Evolutionary conservation across 2,113 vertebrate species (phyloP).

Genomic region (Lichenostomus cassidix): DNA sequence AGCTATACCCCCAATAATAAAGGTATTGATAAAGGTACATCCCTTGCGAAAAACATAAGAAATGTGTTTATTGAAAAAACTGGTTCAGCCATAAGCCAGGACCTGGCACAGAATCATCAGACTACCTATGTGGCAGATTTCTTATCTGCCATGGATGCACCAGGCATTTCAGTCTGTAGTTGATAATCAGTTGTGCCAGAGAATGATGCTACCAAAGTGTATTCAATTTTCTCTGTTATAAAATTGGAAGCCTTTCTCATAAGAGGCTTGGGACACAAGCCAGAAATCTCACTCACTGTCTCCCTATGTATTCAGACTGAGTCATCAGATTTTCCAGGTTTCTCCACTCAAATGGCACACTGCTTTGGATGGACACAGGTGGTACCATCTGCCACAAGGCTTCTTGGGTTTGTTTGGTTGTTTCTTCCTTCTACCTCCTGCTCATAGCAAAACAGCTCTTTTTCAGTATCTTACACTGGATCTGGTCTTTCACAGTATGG

Average conservation of each 20-base stretch:
- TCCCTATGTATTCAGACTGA: conserved; percentile 19
- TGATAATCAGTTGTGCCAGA: background rate
- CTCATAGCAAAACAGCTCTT: conserved; percentile 13
- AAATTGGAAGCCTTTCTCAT: conserved; percentile 3
- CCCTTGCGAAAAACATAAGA: background rate
- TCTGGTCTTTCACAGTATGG: background rate
- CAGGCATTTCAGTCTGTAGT: background rate
- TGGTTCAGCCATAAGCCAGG: background rate
- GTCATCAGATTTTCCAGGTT: conserved; percentile 46
- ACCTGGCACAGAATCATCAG: background rate
- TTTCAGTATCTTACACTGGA: background rate
- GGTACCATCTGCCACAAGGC: conserved; percentile 2
- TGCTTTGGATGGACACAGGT: conserved; percentile 31
- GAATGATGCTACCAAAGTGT: background rate
- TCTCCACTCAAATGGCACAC: conserved; percentile 1
- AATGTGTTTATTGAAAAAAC: background rate
- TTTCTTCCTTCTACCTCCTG: conserved; percentile 19
- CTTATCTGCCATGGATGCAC: background rate
- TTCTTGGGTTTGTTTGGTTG: background rate
- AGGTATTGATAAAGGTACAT: background rate
- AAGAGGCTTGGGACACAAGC: background rate
- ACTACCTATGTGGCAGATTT: background rate
- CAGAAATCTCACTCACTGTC: conserved; percentile 24
- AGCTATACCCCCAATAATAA: background rate
- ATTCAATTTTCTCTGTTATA: conserved; percentile 8